Evolutionary conservation across 2,888 invertebrate species (phyloP).

Genomic region (Acleris cristana): DNA sequence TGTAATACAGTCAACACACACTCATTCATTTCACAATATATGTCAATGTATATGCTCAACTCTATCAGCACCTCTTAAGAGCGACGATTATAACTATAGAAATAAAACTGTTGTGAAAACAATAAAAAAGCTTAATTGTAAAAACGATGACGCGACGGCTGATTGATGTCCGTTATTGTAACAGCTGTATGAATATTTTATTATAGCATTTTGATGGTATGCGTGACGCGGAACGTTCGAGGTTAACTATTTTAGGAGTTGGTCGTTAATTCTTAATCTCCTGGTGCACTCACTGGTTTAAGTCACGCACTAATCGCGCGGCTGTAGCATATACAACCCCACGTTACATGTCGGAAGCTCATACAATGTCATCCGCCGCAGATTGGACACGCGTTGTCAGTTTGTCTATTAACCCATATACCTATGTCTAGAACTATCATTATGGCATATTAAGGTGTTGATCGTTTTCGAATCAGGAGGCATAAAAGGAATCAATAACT

Average conservation of each 20-base stretch:
- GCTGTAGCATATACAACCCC: constrained; percentile 48
- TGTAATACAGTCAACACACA: too few relatives aligned
- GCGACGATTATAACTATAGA: not conserved
- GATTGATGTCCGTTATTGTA: constrained; percentile 75
- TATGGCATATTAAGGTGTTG: too few relatives aligned
- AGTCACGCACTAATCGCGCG: constrained; percentile 63
- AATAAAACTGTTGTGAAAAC: constrained; percentile 1
- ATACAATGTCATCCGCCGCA: not conserved
- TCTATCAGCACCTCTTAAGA: not conserved
- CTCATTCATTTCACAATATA: too few relatives aligned
- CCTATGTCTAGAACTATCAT: too few relatives aligned
- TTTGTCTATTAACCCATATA: too few relatives aligned
- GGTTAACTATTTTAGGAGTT: constrained; percentile 71
- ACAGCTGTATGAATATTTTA: constrained; percentile 74
- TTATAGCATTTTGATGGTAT: constrained; percentile 62
- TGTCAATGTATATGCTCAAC: too few relatives aligned
- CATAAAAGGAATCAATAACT: too few relatives aligned
- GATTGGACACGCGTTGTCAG: too few relatives aligned
- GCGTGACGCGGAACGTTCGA: constrained; percentile 69
- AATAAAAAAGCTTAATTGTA: constrained; percentile 69
- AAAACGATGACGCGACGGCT: constrained; percentile 66
- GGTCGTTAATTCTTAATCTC: constrained; percentile 70
- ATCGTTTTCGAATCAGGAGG: too few relatives aligned
- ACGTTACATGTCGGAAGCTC: not conserved
- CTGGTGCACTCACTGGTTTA: constrained; percentile 59